Evolutionary conservation across 2,797 vertebrate genomes (phyloP), one percentile per base, ranked within the genome.

Genomic region (Apogon talboti): DNA sequence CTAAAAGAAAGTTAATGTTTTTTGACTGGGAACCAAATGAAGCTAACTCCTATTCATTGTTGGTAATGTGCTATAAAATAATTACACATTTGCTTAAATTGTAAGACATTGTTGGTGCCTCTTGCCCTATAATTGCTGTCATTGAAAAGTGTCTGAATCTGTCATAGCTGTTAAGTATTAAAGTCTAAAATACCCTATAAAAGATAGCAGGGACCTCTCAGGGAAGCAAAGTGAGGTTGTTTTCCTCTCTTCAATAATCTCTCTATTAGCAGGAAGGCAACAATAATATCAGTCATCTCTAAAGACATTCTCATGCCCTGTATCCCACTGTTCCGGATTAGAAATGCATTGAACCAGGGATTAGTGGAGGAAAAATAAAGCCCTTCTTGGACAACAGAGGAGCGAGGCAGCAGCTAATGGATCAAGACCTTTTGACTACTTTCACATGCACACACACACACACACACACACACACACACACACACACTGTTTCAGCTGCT

Each of bases 321-420:
- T 44, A 51, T 84, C 71, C 80, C 71, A 44, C 68, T 76, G 78
- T 49, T 81, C 18, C n/a, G 74, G 84, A 87, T 89, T 85, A 84
- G 41, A 58, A 80, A 66, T 60, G 63, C 80, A 76, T 62, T 71
- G 73, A 80, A 82, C 45, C 53, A 10, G 51, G 75, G 78, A 88
- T 89, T 90, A 90, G 66, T 4, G 2, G 44, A 19, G 81, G 57
- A 60, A 54, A 66, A 74, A 72, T 69, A 76, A 86, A 76, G 69
- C 72, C 52, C 58, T 76, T 60, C 45, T 69, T 65, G 75, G 76
- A 78, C 73, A 74, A 71, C 70, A 78, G 46, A 46, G 50, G 50
- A 44, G 38, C 30, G 41, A 64, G 44, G 46, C 28, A 42, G 47
- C 55, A 57, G 65, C 65, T 67, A 78, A 75, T 71, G 76, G 66